Evolutionary conservation across 2,797 vertebrate species (phyloP).

Genomic region (Clarias platycephalus): DNA sequence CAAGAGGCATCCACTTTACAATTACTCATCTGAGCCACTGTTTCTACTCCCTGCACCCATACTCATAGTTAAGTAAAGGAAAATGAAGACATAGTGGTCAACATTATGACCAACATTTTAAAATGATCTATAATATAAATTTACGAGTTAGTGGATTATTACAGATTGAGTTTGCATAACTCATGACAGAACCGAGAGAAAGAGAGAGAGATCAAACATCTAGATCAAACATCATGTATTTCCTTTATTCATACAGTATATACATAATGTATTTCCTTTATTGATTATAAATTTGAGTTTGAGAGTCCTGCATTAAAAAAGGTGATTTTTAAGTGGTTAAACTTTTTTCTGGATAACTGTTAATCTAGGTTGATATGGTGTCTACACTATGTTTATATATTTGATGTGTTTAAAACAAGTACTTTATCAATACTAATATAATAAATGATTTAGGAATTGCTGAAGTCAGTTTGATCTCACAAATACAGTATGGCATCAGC

Average conservation of each 20-base stretch:
- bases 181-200: background rate
- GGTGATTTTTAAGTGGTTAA: background rate
- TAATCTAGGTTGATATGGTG: background rate
- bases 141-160: background rate
- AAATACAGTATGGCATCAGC: background rate
- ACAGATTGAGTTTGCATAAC: background rate
- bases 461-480: background rate
- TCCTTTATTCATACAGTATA: too few species aligned
- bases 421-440: background rate
- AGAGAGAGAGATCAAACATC: too few species aligned
- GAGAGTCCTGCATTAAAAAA: background rate
- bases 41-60: background rate
- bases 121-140: background rate
- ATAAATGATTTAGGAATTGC: background rate
- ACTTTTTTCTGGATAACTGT: background rate
- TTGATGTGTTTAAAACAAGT: background rate
- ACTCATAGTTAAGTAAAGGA: background rate
- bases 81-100: background rate
- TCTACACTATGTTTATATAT: background rate
- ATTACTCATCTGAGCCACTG: conserved; percentile 65
- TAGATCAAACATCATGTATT: too few species aligned
- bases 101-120: background rate
- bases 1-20: conserved; percentile 64
- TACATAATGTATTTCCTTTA: too few species aligned
- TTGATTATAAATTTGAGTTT: background rate